Percentiles rank a stretch among this genome's conserved stretches.
Conservation (phyloP, 2,113 vertebrate genomes). For the Nesospiza acunhae region DNA sequence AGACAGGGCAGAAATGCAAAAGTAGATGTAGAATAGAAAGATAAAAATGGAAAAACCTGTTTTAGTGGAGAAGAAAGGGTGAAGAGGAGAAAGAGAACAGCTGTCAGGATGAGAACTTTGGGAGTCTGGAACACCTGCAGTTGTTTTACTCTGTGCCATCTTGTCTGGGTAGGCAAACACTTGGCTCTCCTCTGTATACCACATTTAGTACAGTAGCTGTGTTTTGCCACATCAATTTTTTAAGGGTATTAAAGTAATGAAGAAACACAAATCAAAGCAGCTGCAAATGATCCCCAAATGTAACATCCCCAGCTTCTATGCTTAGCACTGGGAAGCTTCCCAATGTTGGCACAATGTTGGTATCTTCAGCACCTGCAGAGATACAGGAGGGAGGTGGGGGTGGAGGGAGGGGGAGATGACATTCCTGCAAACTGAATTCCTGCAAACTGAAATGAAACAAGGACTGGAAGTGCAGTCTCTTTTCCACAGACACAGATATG, state of each 20-base stretch:
- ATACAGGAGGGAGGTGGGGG: neutral
- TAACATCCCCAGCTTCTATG: neutral
- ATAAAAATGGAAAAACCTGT: neutral
- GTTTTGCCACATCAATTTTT: neutral
- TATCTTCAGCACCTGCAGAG: constrained; percentile 2
- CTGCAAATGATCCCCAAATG: neutral
- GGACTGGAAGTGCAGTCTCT: neutral
- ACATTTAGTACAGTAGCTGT: neutral
- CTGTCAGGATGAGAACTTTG: neutral
- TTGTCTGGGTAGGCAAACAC: neutral
- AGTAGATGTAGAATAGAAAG: neutral
- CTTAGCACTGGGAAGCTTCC: neutral
- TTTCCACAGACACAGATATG: neutral
- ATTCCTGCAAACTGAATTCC: neutral
- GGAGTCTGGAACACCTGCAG: neutral
- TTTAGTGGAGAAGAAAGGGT: neutral
- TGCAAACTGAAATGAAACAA: neutral
- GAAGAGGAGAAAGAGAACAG: neutral
- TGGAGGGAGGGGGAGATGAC: neutral
- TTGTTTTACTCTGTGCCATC: neutral
- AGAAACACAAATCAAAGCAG: constrained; percentile 29
- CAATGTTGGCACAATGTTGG: neutral
- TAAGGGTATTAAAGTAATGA: neutral
- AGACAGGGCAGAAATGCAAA: neutral
- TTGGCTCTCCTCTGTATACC: neutral